A percentile compares a stretch with the other conserved stretches of the same genome.
Conservation (phyloP, 1,140 invertebrate genomes). For the Dinothrombium tinctorium region DNA sequence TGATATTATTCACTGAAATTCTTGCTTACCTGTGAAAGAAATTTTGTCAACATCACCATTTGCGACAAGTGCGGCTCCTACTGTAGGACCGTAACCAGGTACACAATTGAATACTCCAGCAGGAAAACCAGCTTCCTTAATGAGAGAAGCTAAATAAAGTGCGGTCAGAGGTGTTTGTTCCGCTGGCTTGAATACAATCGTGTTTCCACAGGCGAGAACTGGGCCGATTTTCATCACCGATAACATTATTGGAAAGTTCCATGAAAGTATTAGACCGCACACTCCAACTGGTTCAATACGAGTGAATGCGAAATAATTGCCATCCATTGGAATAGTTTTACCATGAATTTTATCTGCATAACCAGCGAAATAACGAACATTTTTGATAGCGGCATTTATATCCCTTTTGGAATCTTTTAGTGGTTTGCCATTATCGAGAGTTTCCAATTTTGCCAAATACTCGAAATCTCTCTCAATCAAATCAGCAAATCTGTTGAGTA, state of each 20-base stretch:
- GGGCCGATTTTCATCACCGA: no score
- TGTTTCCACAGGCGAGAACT: constrained; percentile 30
- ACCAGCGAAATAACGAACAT: no score
- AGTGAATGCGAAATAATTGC: constrained; percentile 26
- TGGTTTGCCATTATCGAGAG: no score
- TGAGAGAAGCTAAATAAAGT: constrained; percentile 25
- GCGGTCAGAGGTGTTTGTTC: constrained; percentile 30
- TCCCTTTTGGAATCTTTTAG: no score
- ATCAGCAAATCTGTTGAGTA: no score
- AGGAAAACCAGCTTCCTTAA: constrained; percentile 15
- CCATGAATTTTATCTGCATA: no score
- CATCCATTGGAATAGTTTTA: constrained; percentile 17
- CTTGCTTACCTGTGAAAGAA: constrained; percentile 66
- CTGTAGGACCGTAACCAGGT: constrained; percentile 15
- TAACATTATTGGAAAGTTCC: constrained; percentile 34
- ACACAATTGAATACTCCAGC: constrained; percentile 25
- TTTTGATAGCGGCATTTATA: no score
- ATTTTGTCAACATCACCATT: constrained; percentile 40
- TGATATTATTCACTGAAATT: no score
- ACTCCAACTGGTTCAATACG: constrained; percentile 30
- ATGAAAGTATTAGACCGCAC: constrained; percentile 23
- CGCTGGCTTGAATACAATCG: constrained; percentile 30
- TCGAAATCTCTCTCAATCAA: no score
- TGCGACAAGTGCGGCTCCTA: constrained; percentile 5
- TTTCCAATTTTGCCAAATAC: no score